A percentile compares a stretch with the other conserved stretches of the same genome.
Conservation (phyloP, 1,140 invertebrate species). For the Samia ricini region DNA sequence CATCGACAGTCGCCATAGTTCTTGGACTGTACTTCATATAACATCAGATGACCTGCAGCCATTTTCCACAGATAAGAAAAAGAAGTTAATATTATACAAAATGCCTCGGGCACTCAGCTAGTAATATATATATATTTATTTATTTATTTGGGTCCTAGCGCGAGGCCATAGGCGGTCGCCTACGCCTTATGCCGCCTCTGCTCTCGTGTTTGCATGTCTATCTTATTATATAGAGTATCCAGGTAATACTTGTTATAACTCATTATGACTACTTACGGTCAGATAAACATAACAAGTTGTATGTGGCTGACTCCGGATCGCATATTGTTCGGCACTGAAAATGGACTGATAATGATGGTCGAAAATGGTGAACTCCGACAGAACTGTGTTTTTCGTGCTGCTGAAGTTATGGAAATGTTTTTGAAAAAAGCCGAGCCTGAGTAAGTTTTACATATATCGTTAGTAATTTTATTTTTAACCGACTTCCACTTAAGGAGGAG, state of each 20-base stretch:
- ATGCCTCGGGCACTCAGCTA: no score
- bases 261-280: not conserved
- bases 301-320: constrained; percentile 86
- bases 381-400: constrained; percentile 76
- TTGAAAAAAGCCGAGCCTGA: constrained; percentile 76
- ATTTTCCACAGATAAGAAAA: no score
- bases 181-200: no score
- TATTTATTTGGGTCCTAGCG: no score
- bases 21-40: no score
- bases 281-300: constrained; percentile 80
- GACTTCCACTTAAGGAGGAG: no score
- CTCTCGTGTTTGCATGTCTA: not conserved
- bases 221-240: not conserved
- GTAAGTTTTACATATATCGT: constrained; percentile 36
- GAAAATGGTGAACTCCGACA: constrained; percentile 88
- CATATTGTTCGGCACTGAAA: constrained; percentile 86
- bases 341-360: constrained; percentile 85
- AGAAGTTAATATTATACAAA: no score
- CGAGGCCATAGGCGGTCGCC: no score
- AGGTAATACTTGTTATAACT: not conserved
- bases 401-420: constrained; percentile 77
- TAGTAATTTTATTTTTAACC: not conserved
- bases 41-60: no score
- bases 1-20: no score
- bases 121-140: no score